Evolutionary conservation across 2,888 invertebrate genomes (phyloP), one percentile per base, ranked within the genome.

Genomic region (Pollenia amentaria): DNA sequence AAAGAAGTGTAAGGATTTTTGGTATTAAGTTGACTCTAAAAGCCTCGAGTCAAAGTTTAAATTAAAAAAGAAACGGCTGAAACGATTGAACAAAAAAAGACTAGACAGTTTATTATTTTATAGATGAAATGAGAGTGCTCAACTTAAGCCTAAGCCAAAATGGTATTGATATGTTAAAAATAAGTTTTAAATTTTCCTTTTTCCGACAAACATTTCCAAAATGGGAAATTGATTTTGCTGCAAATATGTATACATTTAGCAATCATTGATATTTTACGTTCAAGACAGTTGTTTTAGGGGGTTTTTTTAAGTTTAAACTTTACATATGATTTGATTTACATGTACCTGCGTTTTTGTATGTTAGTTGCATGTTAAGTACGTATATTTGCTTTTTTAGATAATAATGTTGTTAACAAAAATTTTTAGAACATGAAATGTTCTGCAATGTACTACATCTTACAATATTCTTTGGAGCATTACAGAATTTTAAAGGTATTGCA

Each of bases 211-310:
- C 48, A 29, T 57, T 7, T 55, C 18, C 14, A 64, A 78, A 80
- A 80, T 83, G 53, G 77, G 48, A 87, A 87, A 80, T 87, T 87
- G 84, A 84, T 86, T 86, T 80, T 72, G 53, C 76, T 65, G 57
- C 72, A 79, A 83, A 86, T 62, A 29, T 29, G 29, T 29, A 6
- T 6, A 6, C 6, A 6, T 72, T 64, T 70, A 67, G 62, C 65
- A 80, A 77, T 87, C 80, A 84, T 77, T 84, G 83, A 84, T 83
- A 77, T 83, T 67, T 75, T 84, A 40, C 29, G 7, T 72, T 9
- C 2, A 65, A 10, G 14, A 51, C 21, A 60, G 16, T 42, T 60
- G 12, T 48, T 40, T n/a, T 14, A 40, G 55, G 40, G 14, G 29
- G 12, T 11, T 29, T 12, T 70, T 48, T 51, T 38, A 18, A 6